Conservation (phyloP, 2,888 invertebrate species). For the Dicranocentrus wangi region DNA sequence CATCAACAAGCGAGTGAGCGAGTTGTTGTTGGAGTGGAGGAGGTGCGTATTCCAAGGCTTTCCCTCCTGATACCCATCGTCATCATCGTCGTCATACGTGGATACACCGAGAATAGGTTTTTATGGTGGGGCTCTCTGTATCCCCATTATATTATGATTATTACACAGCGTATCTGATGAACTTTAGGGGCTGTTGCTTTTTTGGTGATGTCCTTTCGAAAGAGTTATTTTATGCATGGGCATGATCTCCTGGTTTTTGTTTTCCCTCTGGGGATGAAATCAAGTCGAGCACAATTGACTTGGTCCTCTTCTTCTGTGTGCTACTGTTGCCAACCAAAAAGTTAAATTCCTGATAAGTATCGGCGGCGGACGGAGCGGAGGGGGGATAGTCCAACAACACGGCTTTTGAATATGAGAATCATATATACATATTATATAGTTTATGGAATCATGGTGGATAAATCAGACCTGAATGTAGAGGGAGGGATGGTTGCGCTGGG, state of each 20-base stretch:
- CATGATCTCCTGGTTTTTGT: conserved; percentile 47
- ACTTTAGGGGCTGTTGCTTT: conserved; percentile 58
- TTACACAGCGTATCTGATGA: conserved; percentile 58
- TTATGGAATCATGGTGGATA: no score
- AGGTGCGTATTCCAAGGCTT: not conserved
- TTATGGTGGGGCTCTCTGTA: conserved; percentile 1
- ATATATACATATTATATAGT: no score
- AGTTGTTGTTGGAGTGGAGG: conserved; percentile 17
- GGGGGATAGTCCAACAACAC: no score
- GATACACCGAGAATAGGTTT: no score
- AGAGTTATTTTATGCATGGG: conserved; percentile 37
- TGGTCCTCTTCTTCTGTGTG: not conserved
- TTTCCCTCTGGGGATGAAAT: conserved; percentile 50
- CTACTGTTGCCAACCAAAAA: conserved; percentile 18
- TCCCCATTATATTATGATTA: conserved; percentile 45
- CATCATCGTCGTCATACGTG: no score
- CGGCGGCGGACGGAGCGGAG: not conserved
- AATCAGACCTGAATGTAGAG: no score
- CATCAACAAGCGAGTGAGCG: not conserved
- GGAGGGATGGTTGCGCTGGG: no score
- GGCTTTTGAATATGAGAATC: no score
- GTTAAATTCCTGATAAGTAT: conserved; percentile 41
- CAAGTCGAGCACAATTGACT: conserved; percentile 32
- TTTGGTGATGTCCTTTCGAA: conserved; percentile 39
- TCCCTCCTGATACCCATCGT: not conserved